Conservation (phyloP, 64 coral and sea anemone genomes). For the Astreopora myriophthalma region DNA sequence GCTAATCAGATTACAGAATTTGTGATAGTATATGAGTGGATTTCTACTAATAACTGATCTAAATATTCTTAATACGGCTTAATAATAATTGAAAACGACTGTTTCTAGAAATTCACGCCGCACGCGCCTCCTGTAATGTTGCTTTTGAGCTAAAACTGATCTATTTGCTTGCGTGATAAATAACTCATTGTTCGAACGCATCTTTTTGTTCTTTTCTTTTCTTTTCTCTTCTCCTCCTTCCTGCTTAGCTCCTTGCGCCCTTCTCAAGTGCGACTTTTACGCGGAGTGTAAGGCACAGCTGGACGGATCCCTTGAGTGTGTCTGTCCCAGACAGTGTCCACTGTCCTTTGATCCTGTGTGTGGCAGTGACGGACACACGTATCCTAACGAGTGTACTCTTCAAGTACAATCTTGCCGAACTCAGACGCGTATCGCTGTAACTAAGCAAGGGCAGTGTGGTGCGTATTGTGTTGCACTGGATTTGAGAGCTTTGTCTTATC, state of each 20-base stretch:
- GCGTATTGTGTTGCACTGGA: not conserved
- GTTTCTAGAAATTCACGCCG: no score
- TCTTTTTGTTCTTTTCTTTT: not conserved
- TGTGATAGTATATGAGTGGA: no score
- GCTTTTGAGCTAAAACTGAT: not conserved
- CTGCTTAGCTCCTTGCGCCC: conserved; percentile 79
- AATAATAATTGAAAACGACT: no score
- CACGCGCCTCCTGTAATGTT: no score
- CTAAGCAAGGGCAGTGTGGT: conserved; percentile 73
- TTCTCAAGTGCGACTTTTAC: conserved; percentile 88
- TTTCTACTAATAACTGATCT: no score
- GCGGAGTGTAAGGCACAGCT: conserved; percentile 64
- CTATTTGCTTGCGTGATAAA: not conserved
- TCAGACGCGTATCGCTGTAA: conserved; percentile 71
- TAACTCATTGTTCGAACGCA: not conserved
- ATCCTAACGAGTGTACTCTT: conserved; percentile 84
- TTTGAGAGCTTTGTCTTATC: not conserved
- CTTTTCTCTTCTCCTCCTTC: not conserved
- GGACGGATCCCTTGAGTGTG: conserved; percentile 82
- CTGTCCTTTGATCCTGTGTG: conserved; percentile 84
- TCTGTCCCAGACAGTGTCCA: conserved; percentile 81
- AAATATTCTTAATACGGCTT: no score
- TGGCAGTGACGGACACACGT: conserved; percentile 77
- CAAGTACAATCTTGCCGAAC: conserved; percentile 69
- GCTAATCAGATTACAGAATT: no score